A percentile compares a stretch with the other conserved stretches of the same genome.
phyloP scores from a whole-genome alignment of 2,113 vertebrate genomes.

The Axis porcinus region DNA sequence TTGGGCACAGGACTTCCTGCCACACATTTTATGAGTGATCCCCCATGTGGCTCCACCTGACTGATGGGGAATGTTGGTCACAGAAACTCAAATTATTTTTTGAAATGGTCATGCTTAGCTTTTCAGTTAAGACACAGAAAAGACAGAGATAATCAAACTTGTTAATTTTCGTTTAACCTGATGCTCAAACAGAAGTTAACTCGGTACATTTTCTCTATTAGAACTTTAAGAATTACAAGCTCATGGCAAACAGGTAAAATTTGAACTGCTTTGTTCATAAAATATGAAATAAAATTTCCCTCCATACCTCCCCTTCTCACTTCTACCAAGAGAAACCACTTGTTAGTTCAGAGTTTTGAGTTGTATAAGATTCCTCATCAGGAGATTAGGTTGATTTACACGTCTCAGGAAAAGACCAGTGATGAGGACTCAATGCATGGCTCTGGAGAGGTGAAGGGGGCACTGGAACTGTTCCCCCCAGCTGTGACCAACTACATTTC shows the following conservation, averaged over 20 bases:
- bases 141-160: background rate
- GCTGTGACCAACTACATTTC: background rate
- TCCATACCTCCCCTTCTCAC: background rate
- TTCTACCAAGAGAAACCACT: background rate
- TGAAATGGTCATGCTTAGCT: background rate
- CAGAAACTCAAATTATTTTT: background rate
- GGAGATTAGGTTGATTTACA: background rate
- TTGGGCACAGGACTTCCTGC: background rate
- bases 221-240: background rate
- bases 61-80: background rate
- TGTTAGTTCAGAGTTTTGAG: background rate
- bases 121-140: background rate
- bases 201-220: background rate
- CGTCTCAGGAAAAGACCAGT: background rate
- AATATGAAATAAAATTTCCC: background rate
- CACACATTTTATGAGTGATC: background rate
- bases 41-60: background rate
- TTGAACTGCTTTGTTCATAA: background rate
- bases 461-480: background rate
- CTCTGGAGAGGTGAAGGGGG: background rate
- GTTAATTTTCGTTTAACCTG: background rate
- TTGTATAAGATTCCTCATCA: background rate
- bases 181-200: background rate
- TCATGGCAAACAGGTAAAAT: background rate
- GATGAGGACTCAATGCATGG: fast-evolving